These are phyloP conservation scores for Bergia puertoricense DNA, from an alignment of 92 coral and sea anemone genomes.

Conservation along the genomic window DNA sequence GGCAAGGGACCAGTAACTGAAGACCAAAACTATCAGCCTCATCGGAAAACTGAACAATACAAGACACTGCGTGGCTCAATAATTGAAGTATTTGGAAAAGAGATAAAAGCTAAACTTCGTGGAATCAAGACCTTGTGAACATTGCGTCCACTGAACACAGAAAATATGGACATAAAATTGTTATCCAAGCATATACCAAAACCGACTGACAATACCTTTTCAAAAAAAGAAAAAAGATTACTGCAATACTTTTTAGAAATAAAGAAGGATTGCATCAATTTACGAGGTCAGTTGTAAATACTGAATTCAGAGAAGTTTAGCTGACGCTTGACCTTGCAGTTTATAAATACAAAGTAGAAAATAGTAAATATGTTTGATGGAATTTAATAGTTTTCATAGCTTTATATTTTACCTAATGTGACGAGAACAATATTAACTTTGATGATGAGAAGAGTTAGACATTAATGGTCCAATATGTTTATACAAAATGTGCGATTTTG, in stretches of 20 bases:
- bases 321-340: neutral
- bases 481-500: too few species aligned
- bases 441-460: neutral
- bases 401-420: neutral
- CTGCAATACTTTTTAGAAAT: too few species aligned
- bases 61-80: too few species aligned
- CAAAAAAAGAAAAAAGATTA: too few species aligned
- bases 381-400: too few species aligned
- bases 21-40: neutral
- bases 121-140: neutral
- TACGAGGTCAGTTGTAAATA: too few species aligned
- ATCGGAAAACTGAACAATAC: too few species aligned
- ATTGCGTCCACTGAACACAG: neutral
- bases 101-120: neutral
- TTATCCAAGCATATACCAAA: neutral
- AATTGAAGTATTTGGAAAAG: too few species aligned
- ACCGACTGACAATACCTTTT: too few species aligned
- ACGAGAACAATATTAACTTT: too few species aligned
- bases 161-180: neutral
- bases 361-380: neutral
- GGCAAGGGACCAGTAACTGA: neutral
- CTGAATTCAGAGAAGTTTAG: neutral
- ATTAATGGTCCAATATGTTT: neutral
- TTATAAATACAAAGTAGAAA: too few species aligned
- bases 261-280: too few species aligned